These are phyloP conservation scores for Chrysogorgia sp. DNA, from an alignment of 92 coral and sea anemone species.

Conservation along the genomic window DNA sequence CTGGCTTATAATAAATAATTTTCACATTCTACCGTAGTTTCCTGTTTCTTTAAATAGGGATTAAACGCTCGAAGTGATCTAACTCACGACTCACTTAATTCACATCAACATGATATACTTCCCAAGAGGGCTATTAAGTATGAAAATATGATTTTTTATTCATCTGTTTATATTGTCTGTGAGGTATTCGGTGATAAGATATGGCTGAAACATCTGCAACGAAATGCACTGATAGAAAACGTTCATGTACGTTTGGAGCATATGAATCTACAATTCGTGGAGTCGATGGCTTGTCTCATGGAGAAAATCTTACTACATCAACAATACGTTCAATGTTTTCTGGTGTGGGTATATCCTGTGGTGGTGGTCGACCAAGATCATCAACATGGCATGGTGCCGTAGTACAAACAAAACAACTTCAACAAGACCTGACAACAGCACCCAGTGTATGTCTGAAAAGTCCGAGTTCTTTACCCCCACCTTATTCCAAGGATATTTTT, in stretches of 20 bases:
- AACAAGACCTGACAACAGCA: neutral
- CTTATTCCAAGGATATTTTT: conserved; percentile 62
- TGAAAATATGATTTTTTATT: neutral
- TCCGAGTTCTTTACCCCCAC: neutral
- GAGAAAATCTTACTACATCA: neutral
- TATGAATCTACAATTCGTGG: neutral
- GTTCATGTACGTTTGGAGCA: conserved; percentile 27
- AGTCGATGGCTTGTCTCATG: neutral
- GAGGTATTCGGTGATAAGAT: neutral
- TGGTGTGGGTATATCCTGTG: conserved; percentile 63
- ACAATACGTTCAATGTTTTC: conserved; percentile 72
- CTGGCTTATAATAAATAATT: too few relatives aligned
- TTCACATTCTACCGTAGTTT: neutral
- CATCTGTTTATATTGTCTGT: neutral
- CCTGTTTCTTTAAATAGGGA: neutral
- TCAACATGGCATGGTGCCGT: conserved; percentile 91
- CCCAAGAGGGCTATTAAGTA: neutral
- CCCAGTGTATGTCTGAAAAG: conserved; percentile 21
- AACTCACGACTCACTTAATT: too few relatives aligned
- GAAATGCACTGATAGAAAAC: neutral
- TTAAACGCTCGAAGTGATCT: neutral
- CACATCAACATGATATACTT: too few relatives aligned
- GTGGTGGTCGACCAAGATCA: conserved; percentile 68
- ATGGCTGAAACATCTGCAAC: neutral
- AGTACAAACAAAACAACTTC: conserved; percentile 36